These are phyloP conservation scores for Phyllostomus hastatus DNA, from an alignment of 2,113 vertebrate species.

Conservation along the genomic window DNA sequence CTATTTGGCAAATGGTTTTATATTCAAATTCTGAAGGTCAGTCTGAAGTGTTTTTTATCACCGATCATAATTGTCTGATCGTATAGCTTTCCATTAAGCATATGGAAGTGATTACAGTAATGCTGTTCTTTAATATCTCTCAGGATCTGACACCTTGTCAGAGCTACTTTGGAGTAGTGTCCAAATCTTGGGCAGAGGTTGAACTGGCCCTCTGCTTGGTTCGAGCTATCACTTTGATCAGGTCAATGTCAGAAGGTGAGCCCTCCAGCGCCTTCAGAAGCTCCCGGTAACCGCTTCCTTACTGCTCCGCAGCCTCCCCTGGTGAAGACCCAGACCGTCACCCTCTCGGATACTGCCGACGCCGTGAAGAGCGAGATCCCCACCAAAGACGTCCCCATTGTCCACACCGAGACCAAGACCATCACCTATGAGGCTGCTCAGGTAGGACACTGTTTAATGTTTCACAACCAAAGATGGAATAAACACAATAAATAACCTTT, in stretches of 20 bases:
- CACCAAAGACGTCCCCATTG: constrained; percentile 92
- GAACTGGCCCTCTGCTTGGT: constrained; percentile 41
- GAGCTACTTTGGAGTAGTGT: not conserved
- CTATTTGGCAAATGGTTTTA: constrained; percentile 63
- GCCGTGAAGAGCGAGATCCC: constrained; percentile 88
- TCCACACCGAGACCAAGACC: constrained; percentile 98
- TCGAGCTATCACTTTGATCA: constrained; percentile 77
- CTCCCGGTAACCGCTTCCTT: constrained; percentile 44
- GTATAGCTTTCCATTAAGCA: constrained; percentile 55
- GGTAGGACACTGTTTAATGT: constrained; percentile 79
- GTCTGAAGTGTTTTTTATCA: constrained; percentile 43
- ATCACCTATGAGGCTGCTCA: constrained; percentile 97
- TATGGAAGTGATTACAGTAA: constrained; percentile 51
- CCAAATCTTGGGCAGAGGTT: constrained; percentile 31
- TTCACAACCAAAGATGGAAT: not conserved
- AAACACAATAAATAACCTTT: not conserved
- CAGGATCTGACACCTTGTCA: constrained; percentile 27
- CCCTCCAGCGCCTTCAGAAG: not conserved
- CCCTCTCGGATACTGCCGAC: constrained; percentile 92
- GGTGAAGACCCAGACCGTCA: constrained; percentile 96
- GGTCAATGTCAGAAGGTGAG: constrained; percentile 79
- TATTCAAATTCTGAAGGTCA: constrained; percentile 59
- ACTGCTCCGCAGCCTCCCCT: constrained; percentile 88
- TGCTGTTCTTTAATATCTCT: constrained; percentile 33
- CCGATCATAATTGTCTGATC: constrained; percentile 24